phyloP scores from a whole-genome alignment of 2,113 vertebrate species.

The Prionailurus bengalensis region DNA sequence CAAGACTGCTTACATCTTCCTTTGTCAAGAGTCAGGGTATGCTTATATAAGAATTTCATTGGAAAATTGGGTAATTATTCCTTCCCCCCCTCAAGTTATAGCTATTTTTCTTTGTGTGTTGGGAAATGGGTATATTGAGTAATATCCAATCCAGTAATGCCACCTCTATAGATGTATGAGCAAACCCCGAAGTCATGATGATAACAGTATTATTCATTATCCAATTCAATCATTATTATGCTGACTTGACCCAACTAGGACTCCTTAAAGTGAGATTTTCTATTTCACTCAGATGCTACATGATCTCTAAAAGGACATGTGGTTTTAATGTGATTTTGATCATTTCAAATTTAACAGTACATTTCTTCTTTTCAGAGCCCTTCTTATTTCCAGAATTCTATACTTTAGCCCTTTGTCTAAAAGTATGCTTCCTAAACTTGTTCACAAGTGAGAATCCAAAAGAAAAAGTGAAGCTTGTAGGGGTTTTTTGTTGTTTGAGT shows the following conservation, averaged over 20 bases:
- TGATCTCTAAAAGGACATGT: not conserved
- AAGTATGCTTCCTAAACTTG: not conserved
- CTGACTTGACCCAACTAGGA: not conserved
- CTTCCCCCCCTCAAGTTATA: not conserved
- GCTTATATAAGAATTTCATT: conserved; percentile 10
- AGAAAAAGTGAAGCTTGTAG: not conserved
- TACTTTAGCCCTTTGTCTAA: not conserved
- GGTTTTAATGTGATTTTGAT: conserved; percentile 15
- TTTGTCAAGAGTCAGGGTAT: conserved; percentile 5
- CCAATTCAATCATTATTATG: not conserved
- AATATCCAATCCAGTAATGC: not conserved
- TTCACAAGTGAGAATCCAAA: not conserved
- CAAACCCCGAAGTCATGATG: not conserved
- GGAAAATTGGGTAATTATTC: conserved; percentile 18
- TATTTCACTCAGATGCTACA: conserved; percentile 57
- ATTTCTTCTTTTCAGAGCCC: not conserved
- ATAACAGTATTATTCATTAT: not conserved
- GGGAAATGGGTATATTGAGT: not conserved
- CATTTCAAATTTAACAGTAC: conserved; percentile 7
- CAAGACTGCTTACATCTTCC: not conserved
- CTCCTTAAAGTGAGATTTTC: not conserved
- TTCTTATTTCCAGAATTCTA: not conserved
- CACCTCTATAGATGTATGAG: not conserved
- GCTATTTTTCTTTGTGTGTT: not conserved
- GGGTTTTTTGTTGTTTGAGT: not conserved